phyloP scores from a whole-genome alignment of 2,888 invertebrate species.

The Erynnis tages region DNA sequence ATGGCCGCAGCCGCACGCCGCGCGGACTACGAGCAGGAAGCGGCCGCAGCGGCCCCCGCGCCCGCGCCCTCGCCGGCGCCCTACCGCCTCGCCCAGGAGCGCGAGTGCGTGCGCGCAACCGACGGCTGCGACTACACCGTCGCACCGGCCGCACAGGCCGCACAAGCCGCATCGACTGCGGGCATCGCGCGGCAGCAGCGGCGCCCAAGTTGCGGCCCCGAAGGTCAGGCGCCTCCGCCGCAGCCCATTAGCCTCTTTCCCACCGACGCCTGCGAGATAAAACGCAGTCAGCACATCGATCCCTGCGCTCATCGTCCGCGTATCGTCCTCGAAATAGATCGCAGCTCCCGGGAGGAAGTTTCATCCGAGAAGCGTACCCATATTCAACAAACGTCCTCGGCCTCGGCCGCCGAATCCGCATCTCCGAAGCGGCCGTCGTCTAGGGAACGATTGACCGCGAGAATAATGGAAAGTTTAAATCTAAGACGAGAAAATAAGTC shows the following conservation, averaged over 20 bases:
- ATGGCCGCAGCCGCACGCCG: conserved; percentile 23
- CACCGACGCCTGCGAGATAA: conserved; percentile 42
- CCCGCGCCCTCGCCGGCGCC: conserved; percentile 9
- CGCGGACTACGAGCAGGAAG: conserved; percentile 33
- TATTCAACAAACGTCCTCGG: not conserved
- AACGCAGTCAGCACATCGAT: conserved; percentile 35
- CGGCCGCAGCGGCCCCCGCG: conserved; percentile 36
- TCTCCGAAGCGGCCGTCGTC: not conserved
- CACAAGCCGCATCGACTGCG: conserved; percentile 11
- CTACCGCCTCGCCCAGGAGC: conserved; percentile 35
- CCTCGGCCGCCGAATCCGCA: not conserved
- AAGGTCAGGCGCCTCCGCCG: conserved; percentile 40
- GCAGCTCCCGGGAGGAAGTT: conserved; percentile 30
- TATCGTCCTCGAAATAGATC: conserved; percentile 47
- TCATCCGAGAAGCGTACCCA: not conserved
- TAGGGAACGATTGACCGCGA: conserved; percentile 30
- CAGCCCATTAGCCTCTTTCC: conserved; percentile 38
- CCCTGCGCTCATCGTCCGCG: conserved; percentile 54
- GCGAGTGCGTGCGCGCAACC: conserved; percentile 43
- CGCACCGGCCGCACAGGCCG: conserved; percentile 23
- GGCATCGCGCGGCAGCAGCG: not conserved
- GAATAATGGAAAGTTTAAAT: conserved; percentile 36
- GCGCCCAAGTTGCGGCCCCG: conserved; percentile 22
- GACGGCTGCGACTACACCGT: conserved; percentile 43
- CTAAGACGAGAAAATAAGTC: conserved; percentile 23